Evolutionary conservation across 2,797 vertebrate genomes (phyloP).

Genomic region (Gadopsis bispinosus): DNA sequence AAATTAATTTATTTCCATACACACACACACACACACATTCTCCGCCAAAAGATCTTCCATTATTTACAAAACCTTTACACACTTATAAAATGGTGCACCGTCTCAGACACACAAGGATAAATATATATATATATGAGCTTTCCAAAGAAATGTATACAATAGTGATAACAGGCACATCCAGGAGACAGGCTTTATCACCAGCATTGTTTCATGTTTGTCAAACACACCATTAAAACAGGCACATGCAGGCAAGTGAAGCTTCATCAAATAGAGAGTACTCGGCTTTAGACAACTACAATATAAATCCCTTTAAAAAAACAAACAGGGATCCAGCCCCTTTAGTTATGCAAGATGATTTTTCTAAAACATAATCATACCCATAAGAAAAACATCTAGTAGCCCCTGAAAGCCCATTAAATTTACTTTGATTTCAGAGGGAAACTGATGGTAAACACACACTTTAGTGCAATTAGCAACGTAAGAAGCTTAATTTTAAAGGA

Average conservation of each 20-base stretch:
- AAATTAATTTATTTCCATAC: slow-evolving; percentile 71
- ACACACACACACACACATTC: slow-evolving; percentile 26
- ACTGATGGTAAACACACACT: slow-evolving; percentile 61
- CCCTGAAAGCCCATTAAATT: slow-evolving; percentile 46
- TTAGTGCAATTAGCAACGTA: slow-evolving; percentile 70
- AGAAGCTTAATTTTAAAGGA: slow-evolving; percentile 42
- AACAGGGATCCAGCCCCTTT: slow-evolving; percentile 80
- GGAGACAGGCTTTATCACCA: slow-evolving; percentile 54
- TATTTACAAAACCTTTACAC: slow-evolving; percentile 70
- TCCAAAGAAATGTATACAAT: slow-evolving; percentile 46
- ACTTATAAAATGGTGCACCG: slow-evolving; percentile 68
- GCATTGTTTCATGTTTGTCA: slow-evolving; percentile 61
- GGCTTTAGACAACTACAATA: slow-evolving; percentile 32
- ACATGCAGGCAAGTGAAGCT: slow-evolving; percentile 59
- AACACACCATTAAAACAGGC: slow-evolving; percentile 67
- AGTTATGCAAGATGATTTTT: slow-evolving; percentile 37
- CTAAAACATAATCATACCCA: slow-evolving; percentile 34
- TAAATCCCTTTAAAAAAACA: slow-evolving; percentile 55
- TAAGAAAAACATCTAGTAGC: slow-evolving; percentile 39
- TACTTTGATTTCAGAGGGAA: slow-evolving; percentile 54
- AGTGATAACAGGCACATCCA: slow-evolving; percentile 77
- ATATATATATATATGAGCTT: slow-evolving; percentile 48
- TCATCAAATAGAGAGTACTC: slow-evolving; percentile 23
- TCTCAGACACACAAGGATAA: slow-evolving; percentile 53
- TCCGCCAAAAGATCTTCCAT: slow-evolving; percentile 38